Evolutionary conservation across 92 coral and sea anemone genomes (phyloP), one percentile per base, ranked within the genome.

Genomic region (Porites divaricata): DNA sequence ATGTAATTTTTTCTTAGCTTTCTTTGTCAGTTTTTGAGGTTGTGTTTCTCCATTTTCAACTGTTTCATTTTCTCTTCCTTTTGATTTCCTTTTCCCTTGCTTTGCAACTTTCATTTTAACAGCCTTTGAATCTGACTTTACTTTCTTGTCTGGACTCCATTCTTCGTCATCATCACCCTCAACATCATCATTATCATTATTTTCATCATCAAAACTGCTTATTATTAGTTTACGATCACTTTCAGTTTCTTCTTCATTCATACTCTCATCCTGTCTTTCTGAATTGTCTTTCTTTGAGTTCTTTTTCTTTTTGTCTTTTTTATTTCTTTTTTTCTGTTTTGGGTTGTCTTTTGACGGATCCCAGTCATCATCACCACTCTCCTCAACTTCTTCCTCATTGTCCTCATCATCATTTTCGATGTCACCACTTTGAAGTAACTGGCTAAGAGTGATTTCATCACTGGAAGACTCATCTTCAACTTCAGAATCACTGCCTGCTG

Each of bases 311-410:
- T 84, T 85, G 12, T 67, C 71, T 17, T 73, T 82, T 35, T 85
- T 80, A 2, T 74, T 25, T 89, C 92, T 90, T 75, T 75, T 83
- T 63, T 90, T 89, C 58, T 85, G 85, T 52, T 88, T 78, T 11
- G 94, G 95, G 71, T 96, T 96, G n/a, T 89, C 95, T 71, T 81
- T 89, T 12, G 92, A 73, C 4, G 99, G 99, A 64, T 92, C 93
- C 99, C 99, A 96, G 25, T 95, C 98, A 78, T 88, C 91, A 57
- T 95, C 98, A 22, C 69, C 95, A 76, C 91, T 92, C 52, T 92
- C 92, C 21, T 85, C 88, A 74, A 90, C 83, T 17, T 79, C 86
- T 28, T 96, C 92, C 58, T 78, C 94, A 25, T 90, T 93, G 64
- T 87, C 89, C 23, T 77, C 80, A 81, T 90, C 71, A 17, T 90